These are phyloP conservation scores for Pygoscelis adeliae DNA, from an alignment of 2,113 vertebrate species.

Conservation along the genomic window DNA sequence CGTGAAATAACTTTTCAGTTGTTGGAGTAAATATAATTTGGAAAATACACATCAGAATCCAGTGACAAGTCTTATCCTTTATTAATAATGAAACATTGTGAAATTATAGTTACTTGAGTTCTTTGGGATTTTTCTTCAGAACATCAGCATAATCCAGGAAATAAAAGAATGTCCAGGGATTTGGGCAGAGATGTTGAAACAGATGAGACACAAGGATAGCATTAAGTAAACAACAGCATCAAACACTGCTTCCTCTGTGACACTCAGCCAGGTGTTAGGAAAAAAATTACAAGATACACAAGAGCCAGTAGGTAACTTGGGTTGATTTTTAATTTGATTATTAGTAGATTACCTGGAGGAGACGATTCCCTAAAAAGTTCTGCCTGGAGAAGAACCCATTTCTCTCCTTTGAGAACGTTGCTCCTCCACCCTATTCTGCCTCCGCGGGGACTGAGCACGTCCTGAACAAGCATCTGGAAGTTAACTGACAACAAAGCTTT, in stretches of 20 bases:
- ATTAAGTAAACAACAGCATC: neutral
- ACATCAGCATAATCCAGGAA: conserved; percentile 24
- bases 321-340: neutral
- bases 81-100: neutral
- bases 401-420: neutral
- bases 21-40: neutral
- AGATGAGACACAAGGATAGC: neutral
- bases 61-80: neutral
- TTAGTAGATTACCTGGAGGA: neutral
- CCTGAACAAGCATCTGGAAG: neutral
- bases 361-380: neutral
- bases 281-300: neutral
- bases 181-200: conserved; percentile 41
- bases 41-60: conserved; percentile 3
- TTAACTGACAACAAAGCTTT: neutral
- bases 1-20: neutral
- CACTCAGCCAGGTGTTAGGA: neutral
- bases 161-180: conserved; percentile 4
- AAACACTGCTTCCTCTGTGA: neutral
- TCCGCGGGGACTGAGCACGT: rapidly evolving
- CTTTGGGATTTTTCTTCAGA: neutral
- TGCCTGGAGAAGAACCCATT: neutral
- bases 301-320: neutral
- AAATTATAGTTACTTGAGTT: conserved; percentile 12
- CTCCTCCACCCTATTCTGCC: neutral